These are phyloP conservation scores for Neolamprologus falcicula DNA, from an alignment of 2,113 vertebrate genomes.

Conservation along the genomic window DNA sequence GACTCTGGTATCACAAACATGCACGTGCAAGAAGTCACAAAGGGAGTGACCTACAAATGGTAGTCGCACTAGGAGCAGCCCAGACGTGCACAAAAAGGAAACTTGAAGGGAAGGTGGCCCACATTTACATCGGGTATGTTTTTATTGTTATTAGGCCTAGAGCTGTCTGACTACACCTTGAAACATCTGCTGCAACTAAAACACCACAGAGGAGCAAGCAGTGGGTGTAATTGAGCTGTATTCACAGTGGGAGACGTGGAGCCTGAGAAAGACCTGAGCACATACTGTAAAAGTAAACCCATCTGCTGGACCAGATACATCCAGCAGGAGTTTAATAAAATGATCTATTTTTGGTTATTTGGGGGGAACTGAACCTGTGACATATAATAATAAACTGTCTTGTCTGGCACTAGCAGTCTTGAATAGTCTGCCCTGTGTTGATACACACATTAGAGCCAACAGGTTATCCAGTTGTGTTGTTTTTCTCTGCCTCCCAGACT, in stretches of 20 bases:
- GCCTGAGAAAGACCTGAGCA: neutral
- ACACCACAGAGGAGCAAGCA: neutral
- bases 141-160: neutral
- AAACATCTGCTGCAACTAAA: neutral
- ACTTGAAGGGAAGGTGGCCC: neutral
- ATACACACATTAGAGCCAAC: neutral
- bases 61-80: neutral
- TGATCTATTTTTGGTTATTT: neutral
- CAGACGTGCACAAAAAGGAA: neutral
- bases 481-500: slow-evolving; percentile 26
- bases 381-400: neutral
- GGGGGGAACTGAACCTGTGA: neutral
- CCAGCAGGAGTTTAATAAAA: neutral
- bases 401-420: neutral
- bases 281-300: neutral
- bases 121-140: neutral
- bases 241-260: neutral
- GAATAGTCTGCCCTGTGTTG: neutral
- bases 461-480: slow-evolving; percentile 45
- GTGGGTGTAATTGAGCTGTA: neutral
- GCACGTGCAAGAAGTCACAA: neutral
- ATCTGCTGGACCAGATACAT: neutral
- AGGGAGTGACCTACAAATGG: neutral
- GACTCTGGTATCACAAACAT: neutral
- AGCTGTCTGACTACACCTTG: neutral